Conservation (phyloP, 2,888 invertebrate genomes). For the Athetis lepigone region DNA sequence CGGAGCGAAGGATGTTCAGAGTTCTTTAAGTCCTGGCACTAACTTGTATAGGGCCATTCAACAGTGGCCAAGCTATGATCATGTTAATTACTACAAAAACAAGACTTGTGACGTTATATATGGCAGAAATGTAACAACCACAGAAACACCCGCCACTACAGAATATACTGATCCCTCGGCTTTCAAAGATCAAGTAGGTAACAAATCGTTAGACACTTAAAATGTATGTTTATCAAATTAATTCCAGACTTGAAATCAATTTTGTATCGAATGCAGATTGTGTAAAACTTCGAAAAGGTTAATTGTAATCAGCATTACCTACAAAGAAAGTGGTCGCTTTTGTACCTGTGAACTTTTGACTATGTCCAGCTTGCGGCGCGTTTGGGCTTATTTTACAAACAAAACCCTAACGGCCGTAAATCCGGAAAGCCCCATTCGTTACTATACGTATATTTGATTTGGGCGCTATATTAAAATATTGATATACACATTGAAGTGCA, state of each 20-base stretch:
- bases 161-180: neutral
- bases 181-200: neutral
- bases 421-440: neutral
- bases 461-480: too few species aligned
- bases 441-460: too few species aligned
- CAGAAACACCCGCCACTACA: too few species aligned
- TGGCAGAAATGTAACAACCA: constrained; percentile 23
- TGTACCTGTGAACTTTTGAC: neutral
- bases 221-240: neutral
- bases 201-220: constrained; percentile 10
- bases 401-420: neutral
- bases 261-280: constrained; percentile 19
- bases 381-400: neutral
- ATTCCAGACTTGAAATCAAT: constrained; percentile 9
- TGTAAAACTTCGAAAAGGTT: constrained; percentile 10
- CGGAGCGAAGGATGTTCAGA: constrained; percentile 75
- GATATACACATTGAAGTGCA: neutral
- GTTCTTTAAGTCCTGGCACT: constrained; percentile 78
- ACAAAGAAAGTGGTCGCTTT: neutral
- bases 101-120: constrained; percentile 74
- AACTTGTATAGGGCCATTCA: constrained; percentile 75
- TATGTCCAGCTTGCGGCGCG: neutral
- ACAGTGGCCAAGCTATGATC: constrained; percentile 73
- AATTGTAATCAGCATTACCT: constrained; percentile 10
- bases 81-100: constrained; percentile 64